Percentiles rank a stretch among this genome's conserved stretches.
Evolutionary conservation across 2,888 invertebrate genomes (phyloP).

Genomic region (Erpobdella octoculata): DNA sequence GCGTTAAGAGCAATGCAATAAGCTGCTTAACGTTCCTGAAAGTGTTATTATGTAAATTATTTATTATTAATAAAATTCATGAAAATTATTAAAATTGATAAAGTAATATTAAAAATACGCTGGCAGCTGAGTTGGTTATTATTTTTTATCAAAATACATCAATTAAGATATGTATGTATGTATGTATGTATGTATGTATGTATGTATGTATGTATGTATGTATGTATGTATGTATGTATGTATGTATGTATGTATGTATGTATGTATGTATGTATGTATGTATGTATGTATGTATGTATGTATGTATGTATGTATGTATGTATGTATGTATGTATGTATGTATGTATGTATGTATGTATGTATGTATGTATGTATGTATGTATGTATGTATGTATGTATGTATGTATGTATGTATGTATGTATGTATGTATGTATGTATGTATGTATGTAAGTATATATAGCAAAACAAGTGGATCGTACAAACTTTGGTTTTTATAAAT

Average conservation of each 20-base stretch:
- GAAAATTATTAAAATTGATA: no score
- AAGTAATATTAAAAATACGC: no score
- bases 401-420: conserved; percentile 25
- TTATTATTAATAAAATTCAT: no score
- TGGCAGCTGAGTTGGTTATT: no score
- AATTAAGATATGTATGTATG: no score
- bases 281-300: conserved; percentile 24
- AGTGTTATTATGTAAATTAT: conserved; percentile 2
- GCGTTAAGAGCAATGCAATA: neutral
- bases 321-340: conserved; percentile 27
- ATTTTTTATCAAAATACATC: no score
- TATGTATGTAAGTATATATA: conserved; percentile 23
- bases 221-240: conserved; percentile 18
- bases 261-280: conserved; percentile 21
- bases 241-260: conserved; percentile 6
- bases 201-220: conserved; percentile 17
- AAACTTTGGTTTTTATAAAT: no score
- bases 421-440: conserved; percentile 27
- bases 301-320: conserved; percentile 25
- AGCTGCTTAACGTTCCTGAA: conserved; percentile 11
- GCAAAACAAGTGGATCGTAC: no score
- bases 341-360: conserved; percentile 27
- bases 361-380: conserved; percentile 25
- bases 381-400: conserved; percentile 26
- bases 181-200: no score